A percentile compares a stretch with the other conserved stretches of the same genome.
phyloP scores from a whole-genome alignment of 2,888 invertebrate species.

The Synanthedon andrenaeformis region DNA sequence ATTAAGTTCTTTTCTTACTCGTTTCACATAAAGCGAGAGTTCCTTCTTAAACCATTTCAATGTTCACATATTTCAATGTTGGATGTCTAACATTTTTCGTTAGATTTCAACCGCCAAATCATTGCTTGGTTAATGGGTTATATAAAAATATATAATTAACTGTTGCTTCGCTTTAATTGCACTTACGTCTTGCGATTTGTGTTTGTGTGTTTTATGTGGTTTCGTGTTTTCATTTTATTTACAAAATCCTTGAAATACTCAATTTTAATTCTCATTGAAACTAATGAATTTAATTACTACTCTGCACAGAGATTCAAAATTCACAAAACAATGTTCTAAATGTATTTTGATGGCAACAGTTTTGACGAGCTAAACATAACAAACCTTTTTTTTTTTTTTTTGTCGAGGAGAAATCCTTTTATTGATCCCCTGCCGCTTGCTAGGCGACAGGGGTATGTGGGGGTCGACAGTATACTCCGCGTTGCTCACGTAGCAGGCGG shows the following conservation, averaged over 20 bases:
- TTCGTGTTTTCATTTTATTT: neutral
- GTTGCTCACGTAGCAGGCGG: too few species aligned
- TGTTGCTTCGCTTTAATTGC: constrained; percentile 17
- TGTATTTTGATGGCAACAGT: neutral
- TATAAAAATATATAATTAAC: neutral
- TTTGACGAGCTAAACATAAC: neutral
- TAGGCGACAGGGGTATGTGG: too few species aligned
- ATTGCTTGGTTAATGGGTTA: constrained; percentile 4
- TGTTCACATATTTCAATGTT: too few species aligned
- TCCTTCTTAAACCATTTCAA: too few species aligned
- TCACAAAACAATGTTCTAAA: neutral
- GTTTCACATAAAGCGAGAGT: too few species aligned
- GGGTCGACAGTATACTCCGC: too few species aligned
- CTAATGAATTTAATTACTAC: neutral
- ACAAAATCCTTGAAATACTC: neutral
- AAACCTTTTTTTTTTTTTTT: too few species aligned
- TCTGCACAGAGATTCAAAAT: neutral
- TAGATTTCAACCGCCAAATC: too few species aligned
- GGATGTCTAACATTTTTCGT: neutral
- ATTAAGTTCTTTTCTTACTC: too few species aligned
- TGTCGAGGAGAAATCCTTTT: too few species aligned
- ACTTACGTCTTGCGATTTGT: constrained; percentile 61
- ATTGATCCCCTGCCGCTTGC: too few species aligned
- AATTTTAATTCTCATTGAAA: neutral
- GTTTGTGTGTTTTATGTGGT: constrained; percentile 54